These are phyloP conservation scores for Leptinotarsa haldemani DNA, from an alignment of 2,888 invertebrate species.

Conservation along the genomic window DNA sequence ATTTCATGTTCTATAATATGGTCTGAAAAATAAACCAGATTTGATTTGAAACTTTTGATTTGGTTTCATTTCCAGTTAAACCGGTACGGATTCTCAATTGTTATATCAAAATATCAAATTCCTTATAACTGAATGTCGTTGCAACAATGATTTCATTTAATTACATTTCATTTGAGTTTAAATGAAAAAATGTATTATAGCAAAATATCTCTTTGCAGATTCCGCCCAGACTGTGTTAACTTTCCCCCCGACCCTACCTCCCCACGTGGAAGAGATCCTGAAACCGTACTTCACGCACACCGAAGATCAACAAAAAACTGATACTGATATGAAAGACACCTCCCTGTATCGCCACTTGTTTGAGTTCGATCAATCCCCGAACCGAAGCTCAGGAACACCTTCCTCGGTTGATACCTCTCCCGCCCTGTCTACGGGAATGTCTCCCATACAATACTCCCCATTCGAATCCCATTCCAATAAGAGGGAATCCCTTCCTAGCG, in stretches of 20 bases:
- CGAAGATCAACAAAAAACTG: slow-evolving; percentile 58
- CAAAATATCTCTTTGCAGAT: slow-evolving; percentile 62
- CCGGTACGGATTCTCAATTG: too few relatives aligned
- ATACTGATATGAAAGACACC: slow-evolving; percentile 47
- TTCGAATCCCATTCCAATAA: slow-evolving; percentile 34
- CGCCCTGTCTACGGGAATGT: slow-evolving; percentile 53
- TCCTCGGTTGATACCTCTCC: slow-evolving; percentile 50
- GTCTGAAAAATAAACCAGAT: too few relatives aligned
- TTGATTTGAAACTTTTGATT: too few relatives aligned
- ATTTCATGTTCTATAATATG: too few relatives aligned
- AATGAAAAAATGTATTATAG: too few relatives aligned
- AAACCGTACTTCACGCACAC: slow-evolving; percentile 74
- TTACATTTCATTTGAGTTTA: too few relatives aligned
- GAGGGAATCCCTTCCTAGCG: slow-evolving; percentile 38
- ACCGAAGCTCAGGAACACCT: slow-evolving; percentile 15
- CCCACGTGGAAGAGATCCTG: slow-evolving; percentile 72
- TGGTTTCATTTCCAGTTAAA: too few relatives aligned
- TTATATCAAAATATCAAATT: too few relatives aligned
- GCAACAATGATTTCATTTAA: too few relatives aligned
- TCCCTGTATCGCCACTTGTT: slow-evolving; percentile 61
- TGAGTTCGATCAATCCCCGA: slow-evolving; percentile 53
- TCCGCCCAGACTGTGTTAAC: slow-evolving; percentile 76
- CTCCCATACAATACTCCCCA: slow-evolving; percentile 57
- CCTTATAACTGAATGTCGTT: too few relatives aligned
- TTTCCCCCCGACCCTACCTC: slow-evolving; percentile 73